A percentile compares a stretch with the other conserved stretches of the same genome.
Conservation (phyloP, 1,140 invertebrate species). For the Zaprionus nigranus region DNA sequence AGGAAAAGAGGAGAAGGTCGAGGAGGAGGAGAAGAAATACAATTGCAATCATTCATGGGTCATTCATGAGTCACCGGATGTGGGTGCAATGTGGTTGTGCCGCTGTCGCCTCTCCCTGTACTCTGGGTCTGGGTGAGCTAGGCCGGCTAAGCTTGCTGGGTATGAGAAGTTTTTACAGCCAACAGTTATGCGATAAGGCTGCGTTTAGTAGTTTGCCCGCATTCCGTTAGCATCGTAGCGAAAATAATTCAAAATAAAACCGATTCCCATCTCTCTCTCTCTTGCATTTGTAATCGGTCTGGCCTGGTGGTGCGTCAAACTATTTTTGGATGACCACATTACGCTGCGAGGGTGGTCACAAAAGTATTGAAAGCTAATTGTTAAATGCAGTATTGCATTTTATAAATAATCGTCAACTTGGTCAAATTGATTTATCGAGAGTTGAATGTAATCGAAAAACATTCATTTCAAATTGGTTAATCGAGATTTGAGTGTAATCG, state of each 20-base stretch:
- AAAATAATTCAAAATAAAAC: neutral
- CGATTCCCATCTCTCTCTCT: neutral
- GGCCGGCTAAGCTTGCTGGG: neutral
- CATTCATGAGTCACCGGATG: constrained; percentile 31
- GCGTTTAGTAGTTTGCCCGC: constrained; percentile 5
- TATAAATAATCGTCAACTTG: neutral
- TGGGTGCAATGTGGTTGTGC: neutral
- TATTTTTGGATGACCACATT: constrained; percentile 37
- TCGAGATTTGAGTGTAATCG: too few species aligned
- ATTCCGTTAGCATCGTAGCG: neutral
- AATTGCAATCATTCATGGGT: constrained; percentile 45
- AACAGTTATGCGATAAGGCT: constrained; percentile 2
- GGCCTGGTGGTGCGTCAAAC: constrained; percentile 9
- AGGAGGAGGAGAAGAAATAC: constrained; percentile 31
- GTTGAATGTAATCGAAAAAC: neutral
- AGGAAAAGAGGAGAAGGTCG: neutral
- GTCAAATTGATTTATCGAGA: too few species aligned
- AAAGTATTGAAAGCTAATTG: neutral
- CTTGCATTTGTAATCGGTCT: constrained; percentile 3
- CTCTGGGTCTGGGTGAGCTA: neutral
- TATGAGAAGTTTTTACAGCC: neutral
- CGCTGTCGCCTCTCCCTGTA: neutral
- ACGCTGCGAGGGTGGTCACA: constrained; percentile 4
- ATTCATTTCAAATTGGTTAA: too few species aligned
- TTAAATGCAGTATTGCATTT: neutral